These are phyloP conservation scores for Oopsacas minuta DNA, from an alignment of 37 sponge, comb jelly and placozoan species.

Conservation along the genomic window DNA sequence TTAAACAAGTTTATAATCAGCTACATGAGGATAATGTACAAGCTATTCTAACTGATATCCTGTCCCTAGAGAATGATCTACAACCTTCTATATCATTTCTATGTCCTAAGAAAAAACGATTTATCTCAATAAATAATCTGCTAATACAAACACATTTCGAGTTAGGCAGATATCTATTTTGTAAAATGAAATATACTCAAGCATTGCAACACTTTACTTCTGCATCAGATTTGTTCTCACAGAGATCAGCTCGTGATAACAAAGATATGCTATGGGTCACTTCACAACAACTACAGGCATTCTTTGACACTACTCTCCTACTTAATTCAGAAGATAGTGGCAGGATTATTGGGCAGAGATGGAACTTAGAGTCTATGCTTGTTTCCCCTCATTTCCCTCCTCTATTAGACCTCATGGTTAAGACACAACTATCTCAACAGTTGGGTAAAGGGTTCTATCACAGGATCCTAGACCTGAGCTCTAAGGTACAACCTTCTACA, in stretches of 20 bases:
- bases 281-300: background rate
- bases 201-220: background rate
- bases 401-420: background rate
- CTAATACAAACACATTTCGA: background rate
- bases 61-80: background rate
- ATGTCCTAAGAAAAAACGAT: background rate
- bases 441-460: background rate
- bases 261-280: background rate
- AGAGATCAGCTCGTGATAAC: background rate
- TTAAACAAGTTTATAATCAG: background rate
- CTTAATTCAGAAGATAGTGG: background rate
- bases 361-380: background rate
- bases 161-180: background rate
- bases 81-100: background rate
- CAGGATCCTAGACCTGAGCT: background rate
- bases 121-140: background rate
- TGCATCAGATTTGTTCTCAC: background rate
- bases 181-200: background rate
- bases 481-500: background rate
- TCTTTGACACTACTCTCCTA: background rate
- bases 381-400: background rate
- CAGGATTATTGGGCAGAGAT: background rate
- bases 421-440: background rate
- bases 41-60: background rate
- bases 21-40: background rate